Base-by-base conservation (phyloP, 2,888 invertebrate genomes). In the Eupeodes luniger region DNA sequence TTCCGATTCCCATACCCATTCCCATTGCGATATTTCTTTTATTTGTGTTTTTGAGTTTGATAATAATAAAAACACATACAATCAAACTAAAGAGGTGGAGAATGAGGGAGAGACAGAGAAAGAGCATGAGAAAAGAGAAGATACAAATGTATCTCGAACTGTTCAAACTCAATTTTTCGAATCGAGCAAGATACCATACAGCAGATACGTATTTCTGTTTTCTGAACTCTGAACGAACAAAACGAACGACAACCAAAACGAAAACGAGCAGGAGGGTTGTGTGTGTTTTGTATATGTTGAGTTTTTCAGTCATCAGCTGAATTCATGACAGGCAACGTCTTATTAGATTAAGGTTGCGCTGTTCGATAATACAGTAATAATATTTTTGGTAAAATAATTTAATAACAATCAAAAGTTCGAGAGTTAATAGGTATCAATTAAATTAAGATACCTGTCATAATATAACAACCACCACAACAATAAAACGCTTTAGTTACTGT, bases 301-400 rank as follows among this genome's bases (percentile, higher is more conserved):
- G 92, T 91, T 91, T 92, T 93, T 93, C 93, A 93, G 93, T 93
- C 93, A 93, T 93, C 93, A 93, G 92, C 93, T 93, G 93, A 93
- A 93, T 93, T 92, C 92, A 93, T 93, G 93, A 93, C 93, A 93
- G 93, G 92, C 92, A 93, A 93, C 93, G 93, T 93, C 93, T 91
- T 91, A 91, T 91, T 91, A 90, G 90, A 91, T 90, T 91, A 91
- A 90, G 84, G 91, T 92, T 92, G 91, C 92, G 90, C 91, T 91
- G 91, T 90, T 88, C 90, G 89, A 90, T 90, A 64, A 55, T 44
- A 72, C 64, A 80, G 70, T 72, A 80, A 80, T 72, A 80, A 77
- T 27, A 27, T 40, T 72, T 62, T 75, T 59, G 72, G 51, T 69
- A 64, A 47, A 77, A 59, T 66, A 66, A 47, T 11, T 49, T 64